A percentile compares a stretch with the other conserved stretches of the same genome.
phyloP scores from a whole-genome alignment of 1,140 invertebrate genomes.

The Lepidostoma basale region DNA sequence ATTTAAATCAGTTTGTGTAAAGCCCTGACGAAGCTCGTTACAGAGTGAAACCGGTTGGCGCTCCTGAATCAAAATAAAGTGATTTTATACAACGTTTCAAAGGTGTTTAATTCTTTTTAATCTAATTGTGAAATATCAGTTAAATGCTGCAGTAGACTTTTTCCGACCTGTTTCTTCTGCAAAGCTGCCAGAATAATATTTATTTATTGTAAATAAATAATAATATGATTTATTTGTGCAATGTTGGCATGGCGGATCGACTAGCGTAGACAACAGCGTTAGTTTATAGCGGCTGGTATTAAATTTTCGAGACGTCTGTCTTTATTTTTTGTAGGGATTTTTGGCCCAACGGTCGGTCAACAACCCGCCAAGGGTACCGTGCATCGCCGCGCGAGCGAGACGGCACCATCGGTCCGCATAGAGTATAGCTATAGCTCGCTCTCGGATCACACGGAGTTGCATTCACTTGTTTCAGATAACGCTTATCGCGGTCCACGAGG shows the following conservation, averaged over 20 bases:
- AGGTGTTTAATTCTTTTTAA: no score
- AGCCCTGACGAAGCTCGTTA: no score
- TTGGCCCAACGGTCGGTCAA: slow-evolving; percentile 39
- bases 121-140: no score
- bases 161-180: no score
- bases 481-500: slow-evolving; percentile 16
- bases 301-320: slow-evolving; percentile 37
- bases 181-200: no score
- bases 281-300: slow-evolving; percentile 30
- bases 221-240: no score
- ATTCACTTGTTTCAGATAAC: slow-evolving; percentile 18
- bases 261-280: background rate
- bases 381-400: background rate
- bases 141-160: no score
- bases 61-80: no score
- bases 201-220: no score
- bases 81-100: no score
- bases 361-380: slow-evolving; percentile 27
- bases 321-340: slow-evolving; percentile 37
- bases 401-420: background rate
- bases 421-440: background rate
- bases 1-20: no score
- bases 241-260: background rate
- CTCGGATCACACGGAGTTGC: slow-evolving; percentile 4
- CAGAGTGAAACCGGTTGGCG: no score